phyloP scores from a whole-genome alignment of 1,140 invertebrate genomes.

The Druon quercuslanigerum region DNA sequence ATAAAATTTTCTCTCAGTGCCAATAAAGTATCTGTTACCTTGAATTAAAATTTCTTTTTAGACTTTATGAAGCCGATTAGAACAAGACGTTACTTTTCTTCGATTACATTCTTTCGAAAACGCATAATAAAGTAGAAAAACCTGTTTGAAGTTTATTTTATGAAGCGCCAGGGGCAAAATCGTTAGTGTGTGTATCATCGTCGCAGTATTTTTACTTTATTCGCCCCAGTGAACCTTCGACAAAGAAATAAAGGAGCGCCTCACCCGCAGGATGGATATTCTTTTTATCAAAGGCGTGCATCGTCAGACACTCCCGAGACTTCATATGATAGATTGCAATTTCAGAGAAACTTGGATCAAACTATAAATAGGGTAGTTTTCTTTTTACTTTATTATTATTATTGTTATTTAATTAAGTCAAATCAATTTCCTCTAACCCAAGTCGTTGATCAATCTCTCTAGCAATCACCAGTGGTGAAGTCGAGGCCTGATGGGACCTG shows the following conservation, averaged over 20 bases:
- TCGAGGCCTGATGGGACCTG: too few species aligned
- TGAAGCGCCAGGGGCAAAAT: conserved; percentile 25
- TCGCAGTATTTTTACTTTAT: conserved; percentile 23
- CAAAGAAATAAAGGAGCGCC: conserved; percentile 15
- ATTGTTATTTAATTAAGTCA: too few species aligned
- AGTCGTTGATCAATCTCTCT: too few species aligned
- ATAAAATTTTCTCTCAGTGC: too few species aligned
- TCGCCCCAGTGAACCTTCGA: conserved; percentile 8
- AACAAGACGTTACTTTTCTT: background rate
- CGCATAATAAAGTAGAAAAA: conserved; percentile 13
- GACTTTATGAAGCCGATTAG: background rate
- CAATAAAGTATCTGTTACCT: background rate
- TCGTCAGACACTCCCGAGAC: background rate
- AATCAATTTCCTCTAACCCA: too few species aligned
- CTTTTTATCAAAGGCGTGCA: conserved; percentile 18
- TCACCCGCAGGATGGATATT: conserved; percentile 12
- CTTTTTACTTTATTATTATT: background rate
- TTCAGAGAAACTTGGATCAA: background rate
- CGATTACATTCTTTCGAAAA: conserved; percentile 17
- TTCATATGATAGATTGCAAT: background rate
- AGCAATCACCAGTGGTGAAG: too few species aligned
- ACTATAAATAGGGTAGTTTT: background rate
- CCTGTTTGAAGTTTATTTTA: conserved; percentile 31
- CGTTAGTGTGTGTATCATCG: conserved; percentile 12
- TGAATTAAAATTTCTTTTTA: background rate